Evolutionary conservation across 2,888 invertebrate genomes (phyloP).

Genomic region (Chirona hameri): DNA sequence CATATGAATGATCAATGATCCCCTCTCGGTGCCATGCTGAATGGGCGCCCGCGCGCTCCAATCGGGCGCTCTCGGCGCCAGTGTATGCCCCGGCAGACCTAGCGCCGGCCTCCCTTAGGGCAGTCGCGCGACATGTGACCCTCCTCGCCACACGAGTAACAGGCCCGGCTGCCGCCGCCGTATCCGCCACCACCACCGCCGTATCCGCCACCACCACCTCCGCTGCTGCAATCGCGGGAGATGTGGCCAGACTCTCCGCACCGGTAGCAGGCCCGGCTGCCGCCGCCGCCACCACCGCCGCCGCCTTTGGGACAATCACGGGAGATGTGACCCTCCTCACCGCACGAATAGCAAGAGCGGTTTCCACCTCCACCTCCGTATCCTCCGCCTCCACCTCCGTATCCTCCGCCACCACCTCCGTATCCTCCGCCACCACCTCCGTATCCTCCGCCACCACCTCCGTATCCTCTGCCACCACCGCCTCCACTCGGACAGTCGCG

Average conservation of each 20-base stretch:
- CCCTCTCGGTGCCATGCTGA: too few relatives aligned
- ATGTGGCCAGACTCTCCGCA: constrained; percentile 13
- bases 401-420: too few relatives aligned
- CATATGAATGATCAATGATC: too few relatives aligned
- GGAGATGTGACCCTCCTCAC: too few relatives aligned
- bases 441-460: background rate
- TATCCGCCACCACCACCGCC: too few relatives aligned
- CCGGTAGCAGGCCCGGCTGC: background rate
- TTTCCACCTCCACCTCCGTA: background rate
- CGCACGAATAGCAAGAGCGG: too few relatives aligned
- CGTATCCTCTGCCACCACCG: background rate
- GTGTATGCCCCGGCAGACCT: background rate
- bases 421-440: too few relatives aligned
- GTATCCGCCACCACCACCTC: background rate
- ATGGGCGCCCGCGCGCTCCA: too few relatives aligned
- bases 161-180: background rate
- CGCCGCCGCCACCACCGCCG: background rate
- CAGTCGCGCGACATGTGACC: background rate
- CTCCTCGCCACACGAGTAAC: constrained; percentile 4
- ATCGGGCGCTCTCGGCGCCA: too few relatives aligned
- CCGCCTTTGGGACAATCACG: too few relatives aligned
- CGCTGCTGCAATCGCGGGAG: background rate
- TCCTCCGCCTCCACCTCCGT: too few relatives aligned
- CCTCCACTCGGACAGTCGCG: background rate
- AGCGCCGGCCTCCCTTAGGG: background rate